A percentile compares a stretch with the other conserved stretches of the same genome.
These are phyloP conservation scores for Drosophila repleta DNA, from an alignment of 1,140 invertebrate species.

Conservation along the genomic window DNA sequence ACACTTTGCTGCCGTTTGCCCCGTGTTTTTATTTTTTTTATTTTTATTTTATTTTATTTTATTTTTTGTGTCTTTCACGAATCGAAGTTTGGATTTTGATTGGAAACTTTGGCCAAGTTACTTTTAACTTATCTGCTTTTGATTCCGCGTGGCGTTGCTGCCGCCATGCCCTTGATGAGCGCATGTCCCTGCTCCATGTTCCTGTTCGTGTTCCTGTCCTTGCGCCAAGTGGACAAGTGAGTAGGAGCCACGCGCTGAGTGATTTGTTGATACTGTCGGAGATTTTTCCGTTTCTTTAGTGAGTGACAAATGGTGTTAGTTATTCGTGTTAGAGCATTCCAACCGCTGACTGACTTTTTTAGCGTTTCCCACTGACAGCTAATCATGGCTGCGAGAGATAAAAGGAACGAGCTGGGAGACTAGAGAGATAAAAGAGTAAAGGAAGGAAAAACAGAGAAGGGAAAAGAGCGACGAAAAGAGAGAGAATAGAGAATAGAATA, in stretches of 20 bases:
- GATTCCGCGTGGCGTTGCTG: slow-evolving; percentile 46
- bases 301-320: slow-evolving; percentile 50
- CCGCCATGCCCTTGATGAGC: slow-evolving; percentile 43
- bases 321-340: slow-evolving; percentile 27
- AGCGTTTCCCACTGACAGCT: slow-evolving; percentile 8
- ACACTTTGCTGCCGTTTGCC: slow-evolving; percentile 14
- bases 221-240: slow-evolving; percentile 35
- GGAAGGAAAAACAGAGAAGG: too few species aligned
- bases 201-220: slow-evolving; percentile 15
- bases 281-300: slow-evolving; percentile 36
- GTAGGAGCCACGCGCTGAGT: slow-evolving; percentile 24
- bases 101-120: slow-evolving; percentile 53
- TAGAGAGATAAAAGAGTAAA: too few species aligned
- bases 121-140: slow-evolving; percentile 66
- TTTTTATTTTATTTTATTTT: background rate
- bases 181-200: slow-evolving; percentile 47
- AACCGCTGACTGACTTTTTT: slow-evolving; percentile 8
- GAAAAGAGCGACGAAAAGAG: too few species aligned
- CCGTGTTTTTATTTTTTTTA: background rate
- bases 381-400: background rate
- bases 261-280: slow-evolving; percentile 46
- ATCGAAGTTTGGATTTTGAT: slow-evolving; percentile 41
- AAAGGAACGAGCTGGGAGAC: too few species aligned
- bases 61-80: slow-evolving; percentile 15
- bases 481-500: too few species aligned